These are phyloP conservation scores for Peromyscus nudipes DNA, from an alignment of 2,797 vertebrate genomes.

Conservation along the genomic window DNA sequence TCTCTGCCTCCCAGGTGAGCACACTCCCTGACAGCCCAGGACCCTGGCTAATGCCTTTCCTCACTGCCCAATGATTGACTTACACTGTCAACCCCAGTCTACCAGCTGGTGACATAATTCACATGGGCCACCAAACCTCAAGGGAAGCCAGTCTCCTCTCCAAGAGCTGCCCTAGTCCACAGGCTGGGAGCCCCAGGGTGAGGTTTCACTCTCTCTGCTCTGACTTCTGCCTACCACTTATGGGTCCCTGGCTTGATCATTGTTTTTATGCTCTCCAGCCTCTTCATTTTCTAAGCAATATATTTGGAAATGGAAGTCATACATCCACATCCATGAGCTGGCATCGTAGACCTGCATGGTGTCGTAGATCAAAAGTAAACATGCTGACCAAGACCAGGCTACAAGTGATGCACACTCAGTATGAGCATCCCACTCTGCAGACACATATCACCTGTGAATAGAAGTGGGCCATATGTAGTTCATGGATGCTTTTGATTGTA, in stretches of 20 bases:
- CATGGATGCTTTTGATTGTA: background rate
- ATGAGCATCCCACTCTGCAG: background rate
- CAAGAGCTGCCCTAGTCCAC: background rate
- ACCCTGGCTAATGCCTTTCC: background rate
- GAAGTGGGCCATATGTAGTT: background rate
- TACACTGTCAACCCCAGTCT: background rate
- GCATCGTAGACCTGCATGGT: background rate
- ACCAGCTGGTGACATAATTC: background rate
- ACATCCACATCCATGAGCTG: background rate
- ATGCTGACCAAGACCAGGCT: background rate
- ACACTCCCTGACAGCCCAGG: background rate
- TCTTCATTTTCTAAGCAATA: background rate
- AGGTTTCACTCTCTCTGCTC: background rate
- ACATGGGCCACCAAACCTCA: rapidly evolving
- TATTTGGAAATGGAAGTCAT: background rate
- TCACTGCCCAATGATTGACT: background rate
- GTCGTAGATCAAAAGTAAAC: background rate
- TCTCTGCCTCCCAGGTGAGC: background rate
- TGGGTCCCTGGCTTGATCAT: background rate
- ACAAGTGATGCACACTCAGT: background rate
- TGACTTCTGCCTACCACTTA: background rate
- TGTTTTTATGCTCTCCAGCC: background rate
- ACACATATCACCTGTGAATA: rapidly evolving
- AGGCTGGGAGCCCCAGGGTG: background rate
- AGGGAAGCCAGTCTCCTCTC: background rate